These are phyloP conservation scores for Diachasmimorpha longicaudata DNA, from an alignment of 1,140 invertebrate genomes.

Conservation along the genomic window DNA sequence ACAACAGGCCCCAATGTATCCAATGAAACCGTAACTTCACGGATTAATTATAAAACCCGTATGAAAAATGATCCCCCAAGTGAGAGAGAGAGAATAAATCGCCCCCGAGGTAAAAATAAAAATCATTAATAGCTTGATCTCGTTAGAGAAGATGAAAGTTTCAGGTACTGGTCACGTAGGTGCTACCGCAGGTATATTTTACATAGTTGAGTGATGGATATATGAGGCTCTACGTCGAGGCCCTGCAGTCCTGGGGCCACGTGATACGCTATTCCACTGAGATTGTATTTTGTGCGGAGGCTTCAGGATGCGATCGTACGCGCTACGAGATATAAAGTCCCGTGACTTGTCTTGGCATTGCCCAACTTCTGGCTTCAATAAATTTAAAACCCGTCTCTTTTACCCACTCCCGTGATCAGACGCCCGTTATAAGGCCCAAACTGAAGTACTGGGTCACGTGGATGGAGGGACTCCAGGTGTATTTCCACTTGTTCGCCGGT, in stretches of 20 bases:
- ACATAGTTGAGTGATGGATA: background rate
- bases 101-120: background rate
- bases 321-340: slow-evolving; percentile 12
- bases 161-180: background rate
- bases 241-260: background rate
- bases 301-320: slow-evolving; percentile 25
- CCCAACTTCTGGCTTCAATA: slow-evolving; percentile 24
- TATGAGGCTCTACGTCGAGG: background rate
- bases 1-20: no score
- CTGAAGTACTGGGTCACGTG: background rate
- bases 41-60: background rate
- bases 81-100: background rate
- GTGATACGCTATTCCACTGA: background rate
- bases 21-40: background rate
- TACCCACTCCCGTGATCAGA: slow-evolving; percentile 1
- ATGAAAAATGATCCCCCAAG: background rate
- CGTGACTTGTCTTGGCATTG: slow-evolving; percentile 22
- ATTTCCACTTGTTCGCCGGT: background rate
- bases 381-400: slow-evolving; percentile 18
- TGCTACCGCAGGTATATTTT: background rate
- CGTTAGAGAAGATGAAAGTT: background rate
- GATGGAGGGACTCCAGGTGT: background rate
- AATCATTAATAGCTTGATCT: background rate
- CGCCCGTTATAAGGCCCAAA: background rate
- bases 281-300: background rate